phyloP scores from a whole-genome alignment of 2,113 vertebrate species.

The Pachycephala philippinensis region DNA sequence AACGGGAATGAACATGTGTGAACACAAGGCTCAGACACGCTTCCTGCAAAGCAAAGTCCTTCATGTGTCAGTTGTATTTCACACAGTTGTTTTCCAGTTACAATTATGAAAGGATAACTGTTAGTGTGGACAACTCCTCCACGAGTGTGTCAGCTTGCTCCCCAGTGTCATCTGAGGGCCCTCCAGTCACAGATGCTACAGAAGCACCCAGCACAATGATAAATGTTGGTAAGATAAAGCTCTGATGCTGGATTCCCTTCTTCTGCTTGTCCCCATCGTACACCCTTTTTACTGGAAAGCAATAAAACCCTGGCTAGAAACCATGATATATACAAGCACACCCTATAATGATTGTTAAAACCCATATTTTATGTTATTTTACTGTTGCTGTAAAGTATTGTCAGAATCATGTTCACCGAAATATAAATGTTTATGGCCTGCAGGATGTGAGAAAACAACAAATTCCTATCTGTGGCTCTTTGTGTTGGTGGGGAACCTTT shows the following conservation, averaged over 20 bases:
- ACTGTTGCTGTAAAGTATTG: background rate
- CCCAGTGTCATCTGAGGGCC: background rate
- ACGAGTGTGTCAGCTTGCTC: constrained; percentile 53
- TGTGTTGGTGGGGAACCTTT: constrained; percentile 86
- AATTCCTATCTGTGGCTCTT: constrained; percentile 85
- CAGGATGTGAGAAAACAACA: constrained; percentile 77
- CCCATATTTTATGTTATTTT: background rate
- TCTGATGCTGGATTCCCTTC: background rate
- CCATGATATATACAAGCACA: background rate
- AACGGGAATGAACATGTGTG: background rate
- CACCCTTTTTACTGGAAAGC: background rate
- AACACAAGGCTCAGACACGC: background rate
- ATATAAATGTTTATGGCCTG: background rate
- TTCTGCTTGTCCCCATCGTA: background rate
- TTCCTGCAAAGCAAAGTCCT: background rate
- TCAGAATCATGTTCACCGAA: background rate
- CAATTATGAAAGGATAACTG: constrained; percentile 58
- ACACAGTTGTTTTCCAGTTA: constrained; percentile 64
- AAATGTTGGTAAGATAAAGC: constrained; percentile 33
- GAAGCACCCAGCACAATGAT: background rate
- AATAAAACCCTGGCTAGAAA: background rate
- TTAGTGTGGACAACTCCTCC: constrained; percentile 53
- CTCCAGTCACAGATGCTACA: background rate
- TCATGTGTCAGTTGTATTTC: constrained; percentile 9
- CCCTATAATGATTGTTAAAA: background rate